Evolutionary conservation across 92 coral and sea anemone genomes (phyloP).

Genomic region (Montipora capitata): DNA sequence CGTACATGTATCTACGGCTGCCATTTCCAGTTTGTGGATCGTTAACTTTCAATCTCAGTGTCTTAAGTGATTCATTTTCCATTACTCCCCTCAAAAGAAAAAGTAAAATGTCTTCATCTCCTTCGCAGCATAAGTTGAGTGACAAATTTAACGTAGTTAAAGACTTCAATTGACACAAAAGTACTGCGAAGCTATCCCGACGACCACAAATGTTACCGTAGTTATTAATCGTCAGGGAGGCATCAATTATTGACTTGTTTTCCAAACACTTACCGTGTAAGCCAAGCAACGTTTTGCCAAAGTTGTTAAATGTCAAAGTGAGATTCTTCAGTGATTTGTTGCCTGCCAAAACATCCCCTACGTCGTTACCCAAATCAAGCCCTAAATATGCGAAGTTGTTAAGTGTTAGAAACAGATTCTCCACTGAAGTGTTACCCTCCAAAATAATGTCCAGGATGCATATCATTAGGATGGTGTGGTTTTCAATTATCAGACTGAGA

Average conservation of each 20-base stretch:
- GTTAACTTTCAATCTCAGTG: background rate
- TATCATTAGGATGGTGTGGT: no score
- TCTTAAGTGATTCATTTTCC: background rate
- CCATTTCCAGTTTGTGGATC: background rate
- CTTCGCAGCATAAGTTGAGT: background rate
- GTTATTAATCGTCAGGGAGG: background rate
- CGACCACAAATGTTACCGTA: no score
- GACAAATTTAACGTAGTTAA: background rate
- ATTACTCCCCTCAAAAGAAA: accelerated
- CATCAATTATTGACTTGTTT: background rate
- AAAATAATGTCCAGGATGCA: no score
- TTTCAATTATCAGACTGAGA: no score
- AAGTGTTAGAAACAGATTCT: no score
- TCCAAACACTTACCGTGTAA: no score
- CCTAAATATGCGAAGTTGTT: no score
- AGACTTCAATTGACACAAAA: background rate
- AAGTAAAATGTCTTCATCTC: background rate
- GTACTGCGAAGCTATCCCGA: no score
- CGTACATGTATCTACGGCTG: background rate
- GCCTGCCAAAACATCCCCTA: no score
- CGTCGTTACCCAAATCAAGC: no score
- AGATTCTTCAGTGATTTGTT: background rate
- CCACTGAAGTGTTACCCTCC: no score
- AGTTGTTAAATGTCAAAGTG: background rate
- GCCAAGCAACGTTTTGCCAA: background rate